phyloP scores from a whole-genome alignment of 92 coral and sea anemone species.

The Zoanthus gigantus region DNA sequence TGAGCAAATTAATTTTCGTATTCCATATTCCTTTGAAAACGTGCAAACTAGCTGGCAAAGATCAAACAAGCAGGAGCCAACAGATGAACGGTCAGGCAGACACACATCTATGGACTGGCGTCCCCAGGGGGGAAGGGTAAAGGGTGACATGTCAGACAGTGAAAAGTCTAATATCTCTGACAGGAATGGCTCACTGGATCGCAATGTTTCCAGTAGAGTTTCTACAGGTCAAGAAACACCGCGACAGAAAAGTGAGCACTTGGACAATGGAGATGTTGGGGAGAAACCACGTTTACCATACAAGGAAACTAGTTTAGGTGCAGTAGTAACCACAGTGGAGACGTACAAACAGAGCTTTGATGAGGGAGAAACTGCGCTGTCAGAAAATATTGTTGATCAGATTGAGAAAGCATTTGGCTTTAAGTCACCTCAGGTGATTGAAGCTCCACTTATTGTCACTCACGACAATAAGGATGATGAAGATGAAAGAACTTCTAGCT shows the following conservation, averaged over 20 bases:
- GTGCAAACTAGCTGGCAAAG: conserved; percentile 10
- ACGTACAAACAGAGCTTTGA: conserved; percentile 92
- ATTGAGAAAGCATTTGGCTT: conserved; percentile 96
- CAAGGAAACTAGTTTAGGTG: conserved; percentile 97
- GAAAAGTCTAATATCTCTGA: conserved; percentile 34
- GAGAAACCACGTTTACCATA: conserved; percentile 76
- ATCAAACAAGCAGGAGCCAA: conserved; percentile 23
- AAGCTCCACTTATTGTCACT: conserved; percentile 58
- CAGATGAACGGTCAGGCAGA: conserved; percentile 25
- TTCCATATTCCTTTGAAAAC: conserved; percentile 17
- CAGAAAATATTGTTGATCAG: conserved; percentile 93
- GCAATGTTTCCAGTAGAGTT: conserved; percentile 2
- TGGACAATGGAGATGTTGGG: conserved; percentile 59
- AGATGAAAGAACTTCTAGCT: conserved; percentile 60
- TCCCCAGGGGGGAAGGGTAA: conserved; percentile 26
- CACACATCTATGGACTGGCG: conserved; percentile 20
- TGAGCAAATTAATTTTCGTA: conserved; percentile 24
- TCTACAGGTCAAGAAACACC: conserved; percentile 50
- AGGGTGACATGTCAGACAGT: conserved; percentile 34
- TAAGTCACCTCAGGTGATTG: conserved; percentile 71
- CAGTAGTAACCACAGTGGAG: conserved; percentile 89
- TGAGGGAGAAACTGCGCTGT: conserved; percentile 84
- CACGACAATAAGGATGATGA: conserved; percentile 53
- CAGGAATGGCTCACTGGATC: conserved; percentile 15
- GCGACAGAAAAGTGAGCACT: conserved; percentile 51